Evolutionary conservation across 2,797 vertebrate genomes (phyloP).

Genomic region (Poliocrania exsul): DNA sequence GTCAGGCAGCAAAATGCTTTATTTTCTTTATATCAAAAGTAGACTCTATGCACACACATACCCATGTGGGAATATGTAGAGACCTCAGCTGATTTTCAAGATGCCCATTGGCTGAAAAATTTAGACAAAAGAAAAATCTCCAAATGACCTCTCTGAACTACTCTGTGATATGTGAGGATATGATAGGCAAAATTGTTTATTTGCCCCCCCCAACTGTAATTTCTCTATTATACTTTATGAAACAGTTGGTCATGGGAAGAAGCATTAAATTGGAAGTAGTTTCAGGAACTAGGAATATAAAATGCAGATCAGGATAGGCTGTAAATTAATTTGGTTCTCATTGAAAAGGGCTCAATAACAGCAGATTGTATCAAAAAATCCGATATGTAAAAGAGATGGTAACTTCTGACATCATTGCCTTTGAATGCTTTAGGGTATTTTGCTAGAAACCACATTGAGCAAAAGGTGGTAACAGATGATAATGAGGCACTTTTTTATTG

Average conservation of each 20-base stretch:
- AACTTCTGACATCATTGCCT: background rate
- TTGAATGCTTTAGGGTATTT: background rate
- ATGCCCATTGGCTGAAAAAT: background rate
- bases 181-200: background rate
- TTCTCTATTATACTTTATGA: background rate
- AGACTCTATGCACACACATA: background rate
- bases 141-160: background rate
- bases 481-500: background rate
- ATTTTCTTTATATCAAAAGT: background rate
- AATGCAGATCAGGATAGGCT: background rate
- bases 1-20: background rate
- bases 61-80: background rate
- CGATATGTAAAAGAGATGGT: background rate
- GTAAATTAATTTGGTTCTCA: background rate
- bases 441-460: background rate
- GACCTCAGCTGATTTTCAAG: background rate
- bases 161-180: background rate
- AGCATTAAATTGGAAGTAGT: background rate
- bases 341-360: background rate
- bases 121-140: background rate
- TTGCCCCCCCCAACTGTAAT: fast-evolving
- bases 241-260: background rate
- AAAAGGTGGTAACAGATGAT: background rate
- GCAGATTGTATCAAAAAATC: background rate
- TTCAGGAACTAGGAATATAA: background rate